These are phyloP conservation scores for Artibeus jamaicensis DNA, from an alignment of 2,797 vertebrate species.

Conservation along the genomic window DNA sequence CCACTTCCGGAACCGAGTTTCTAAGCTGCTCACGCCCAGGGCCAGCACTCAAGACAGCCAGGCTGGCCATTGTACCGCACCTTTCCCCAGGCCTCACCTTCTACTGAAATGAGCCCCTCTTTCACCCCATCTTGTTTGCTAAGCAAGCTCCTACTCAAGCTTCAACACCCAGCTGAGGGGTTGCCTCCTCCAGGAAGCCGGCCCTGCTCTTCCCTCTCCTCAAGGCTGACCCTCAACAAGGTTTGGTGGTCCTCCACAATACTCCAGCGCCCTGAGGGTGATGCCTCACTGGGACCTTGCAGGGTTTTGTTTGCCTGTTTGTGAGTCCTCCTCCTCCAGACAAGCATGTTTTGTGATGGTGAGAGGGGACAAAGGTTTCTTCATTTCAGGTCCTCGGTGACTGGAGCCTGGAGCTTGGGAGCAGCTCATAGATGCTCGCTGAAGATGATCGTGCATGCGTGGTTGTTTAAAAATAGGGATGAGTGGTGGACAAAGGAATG, in stretches of 20 bases:
- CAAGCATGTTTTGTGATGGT: neutral
- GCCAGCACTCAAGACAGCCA: neutral
- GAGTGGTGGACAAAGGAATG: neutral
- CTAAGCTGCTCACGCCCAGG: no score
- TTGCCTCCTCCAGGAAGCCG: neutral
- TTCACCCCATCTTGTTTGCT: neutral
- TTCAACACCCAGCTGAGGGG: neutral
- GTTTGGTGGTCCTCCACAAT: rapidly evolving
- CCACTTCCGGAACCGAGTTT: no score
- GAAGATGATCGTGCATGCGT: neutral
- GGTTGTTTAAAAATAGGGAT: neutral
- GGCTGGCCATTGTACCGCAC: rapidly evolving
- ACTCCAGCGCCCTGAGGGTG: neutral
- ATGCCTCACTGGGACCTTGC: neutral
- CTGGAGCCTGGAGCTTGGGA: neutral
- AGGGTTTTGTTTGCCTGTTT: neutral
- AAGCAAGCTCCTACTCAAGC: neutral
- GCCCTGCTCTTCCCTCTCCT: neutral
- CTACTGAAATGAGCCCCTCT: neutral
- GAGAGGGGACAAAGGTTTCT: neutral
- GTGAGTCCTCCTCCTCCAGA: neutral
- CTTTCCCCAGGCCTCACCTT: neutral
- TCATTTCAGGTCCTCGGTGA: neutral
- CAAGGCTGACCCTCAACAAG: neutral
- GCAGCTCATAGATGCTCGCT: neutral